These are phyloP conservation scores for Meganola albula DNA, from an alignment of 2,888 invertebrate species.

Conservation along the genomic window DNA sequence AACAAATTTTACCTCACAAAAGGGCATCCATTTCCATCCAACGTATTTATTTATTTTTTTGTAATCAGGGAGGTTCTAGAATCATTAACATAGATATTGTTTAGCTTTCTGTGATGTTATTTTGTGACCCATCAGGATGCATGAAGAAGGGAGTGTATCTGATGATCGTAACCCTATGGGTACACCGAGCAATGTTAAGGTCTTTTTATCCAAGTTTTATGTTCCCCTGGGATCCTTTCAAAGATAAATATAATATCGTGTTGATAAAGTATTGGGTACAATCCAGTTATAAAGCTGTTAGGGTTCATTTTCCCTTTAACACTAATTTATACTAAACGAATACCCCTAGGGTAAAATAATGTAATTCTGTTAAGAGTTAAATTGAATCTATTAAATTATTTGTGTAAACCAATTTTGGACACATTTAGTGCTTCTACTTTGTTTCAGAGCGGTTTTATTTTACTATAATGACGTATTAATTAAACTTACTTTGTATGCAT, in stretches of 20 bases:
- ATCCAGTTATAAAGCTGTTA: no score
- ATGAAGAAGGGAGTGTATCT: no score
- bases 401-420: conserved; percentile 26
- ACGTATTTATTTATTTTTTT: no score
- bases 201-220: conserved; percentile 6
- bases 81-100: no score
- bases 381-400: conserved; percentile 33
- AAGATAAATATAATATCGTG: background rate
- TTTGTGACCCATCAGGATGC: no score
- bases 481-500: no score
- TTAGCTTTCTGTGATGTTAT: no score
- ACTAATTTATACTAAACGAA: conserved; percentile 25
- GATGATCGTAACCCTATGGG: no score
- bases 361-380: conserved; percentile 30
- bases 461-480: background rate
- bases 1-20: no score
- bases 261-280: no score
- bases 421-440: conserved; percentile 17
- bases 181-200: conserved; percentile 8
- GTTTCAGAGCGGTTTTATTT: conserved; percentile 7
- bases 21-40: no score
- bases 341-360: conserved; percentile 16
- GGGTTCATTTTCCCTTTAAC: conserved; percentile 25
- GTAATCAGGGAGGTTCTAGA: no score
- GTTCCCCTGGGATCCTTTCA: background rate